Evolutionary conservation across 2,797 vertebrate species (phyloP), one percentile per base, ranked within the genome.

Genomic region (Buphagus erythrorhynchus): DNA sequence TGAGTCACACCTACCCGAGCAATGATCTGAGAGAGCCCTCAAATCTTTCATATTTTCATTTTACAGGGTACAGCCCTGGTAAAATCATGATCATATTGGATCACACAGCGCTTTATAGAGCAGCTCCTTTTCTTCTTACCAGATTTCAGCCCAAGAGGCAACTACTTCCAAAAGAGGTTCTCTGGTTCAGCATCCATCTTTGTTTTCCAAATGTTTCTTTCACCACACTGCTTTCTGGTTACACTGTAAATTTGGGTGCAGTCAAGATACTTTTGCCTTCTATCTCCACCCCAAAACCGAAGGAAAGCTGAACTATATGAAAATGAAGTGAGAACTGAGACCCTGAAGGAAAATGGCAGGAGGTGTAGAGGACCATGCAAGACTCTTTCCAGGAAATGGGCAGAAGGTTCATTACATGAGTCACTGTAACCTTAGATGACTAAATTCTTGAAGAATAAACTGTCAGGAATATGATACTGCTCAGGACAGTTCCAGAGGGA

Each of bases 341-440:
- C 42, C 52, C 76, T 94, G 15, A 10, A 87, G 77, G 52, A 68
- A 90, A 93, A 84, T 52, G 49, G 49, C 55, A 76, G 46, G 31
- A 90, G 22, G 22, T 65, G 65, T 45, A 69, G 66, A 85, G 57
- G 38, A 90, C 45, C 24, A 11, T 0, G 6, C 42, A 88, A 84
- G 78, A 78, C 78, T 95, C 93, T 92, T 93, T 93, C 88, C 93
- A 97, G 95, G 95, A 97, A 97, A 96, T 29, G 79, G 83, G 68
- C 67, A 82, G 83, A 84, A 94, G 78, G 51, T 92, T 94, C 91
- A 40, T 90, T 86, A 73, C 58, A 93, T 97, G 96, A 97, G 93
- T 96, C 96, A 96, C 45, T 93, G 95, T 91, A 94, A 95, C 74
- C 42, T 91, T 95, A 95, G 85, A 83, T 85, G 78, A 94, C 78